Base-by-base conservation (phyloP, 2,888 invertebrate species). In the Steromphala cineraria region DNA sequence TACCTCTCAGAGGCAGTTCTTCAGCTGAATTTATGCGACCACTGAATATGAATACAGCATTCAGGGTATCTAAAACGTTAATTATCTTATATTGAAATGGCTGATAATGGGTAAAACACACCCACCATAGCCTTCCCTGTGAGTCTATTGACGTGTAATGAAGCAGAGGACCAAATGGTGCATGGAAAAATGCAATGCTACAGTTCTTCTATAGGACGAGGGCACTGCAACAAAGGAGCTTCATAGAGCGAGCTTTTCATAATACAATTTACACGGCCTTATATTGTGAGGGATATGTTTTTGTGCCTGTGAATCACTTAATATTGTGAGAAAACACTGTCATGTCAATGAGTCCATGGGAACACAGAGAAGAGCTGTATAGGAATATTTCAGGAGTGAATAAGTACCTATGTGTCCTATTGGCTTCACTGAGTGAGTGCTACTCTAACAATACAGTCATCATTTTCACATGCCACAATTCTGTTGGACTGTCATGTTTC, bases 181-280 rank as follows among this genome's bases (percentile, higher is more conserved):
- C 71, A 40, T 71, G 71, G n/a, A n/a, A 67, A 71, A 71, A 40
- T 31, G 71, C 71, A 31, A n/a, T 31, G 36, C 71, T 36, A 62
- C 62, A 62, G 62, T 36, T n/a, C 28, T 71, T 36, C 40, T 36
- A 40, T 13, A 71, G 71, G 15, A 15, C 24, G 19, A 40, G 28
- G 19, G 40, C 13, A 71, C 4, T 40, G 36, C n/a, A 71, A 71
- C 28, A 31, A 71, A 71, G 19, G 10, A 15, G n/a, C 19, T 31
- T 40, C 31, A 36, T 71, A 71, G 17, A 40, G n/a, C 36, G 71
- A 40, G 36, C 17, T 40, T 71, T 71, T 71, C 36, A 71, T 71
- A 71, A 71, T 40, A 36, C 71, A 71, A 71, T 71, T 71, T 71
- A 71, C 71, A 71, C 71, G 71, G 71, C 31, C 40, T 13, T 36